Conservation (phyloP, 2,797 vertebrate genomes). For the Tinamus major region DNA sequence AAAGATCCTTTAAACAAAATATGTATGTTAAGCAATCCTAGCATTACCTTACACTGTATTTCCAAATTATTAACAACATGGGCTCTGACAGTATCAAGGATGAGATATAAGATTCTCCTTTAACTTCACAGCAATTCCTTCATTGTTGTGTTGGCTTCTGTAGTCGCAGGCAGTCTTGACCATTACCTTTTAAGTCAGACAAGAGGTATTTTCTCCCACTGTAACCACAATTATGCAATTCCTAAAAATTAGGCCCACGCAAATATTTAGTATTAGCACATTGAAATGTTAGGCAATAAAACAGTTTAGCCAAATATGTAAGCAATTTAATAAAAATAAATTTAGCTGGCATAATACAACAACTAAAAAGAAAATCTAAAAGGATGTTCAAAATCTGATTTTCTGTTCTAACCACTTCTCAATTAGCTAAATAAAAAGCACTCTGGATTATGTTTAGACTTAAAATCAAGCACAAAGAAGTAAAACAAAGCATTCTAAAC, state of each 20-base stretch:
- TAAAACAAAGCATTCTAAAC: neutral
- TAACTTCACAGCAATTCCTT: neutral
- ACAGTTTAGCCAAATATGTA: neutral
- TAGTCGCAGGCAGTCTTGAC: neutral
- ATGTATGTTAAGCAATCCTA: neutral
- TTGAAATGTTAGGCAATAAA: neutral
- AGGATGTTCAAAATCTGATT: neutral
- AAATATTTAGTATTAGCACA: neutral
- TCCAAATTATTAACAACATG: neutral
- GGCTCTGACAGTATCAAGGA: neutral
- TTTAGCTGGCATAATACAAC: neutral
- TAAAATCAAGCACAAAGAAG: neutral
- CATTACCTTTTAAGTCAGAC: neutral
- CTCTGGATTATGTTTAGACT: neutral
- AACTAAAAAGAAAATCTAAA: accelerated
- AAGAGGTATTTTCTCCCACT: neutral
- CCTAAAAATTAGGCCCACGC: neutral
- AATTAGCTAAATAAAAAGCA: neutral
- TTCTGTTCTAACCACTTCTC: neutral
- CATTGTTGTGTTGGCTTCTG: neutral
- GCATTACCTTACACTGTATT: neutral
- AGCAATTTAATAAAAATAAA: neutral
- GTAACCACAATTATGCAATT: neutral
- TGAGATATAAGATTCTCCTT: neutral
- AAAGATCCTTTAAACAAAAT: neutral